A percentile compares a stretch with the other conserved stretches of the same genome.
phyloP scores from a whole-genome alignment of 2,797 vertebrate species.

The Malurus leucopterus region DNA sequence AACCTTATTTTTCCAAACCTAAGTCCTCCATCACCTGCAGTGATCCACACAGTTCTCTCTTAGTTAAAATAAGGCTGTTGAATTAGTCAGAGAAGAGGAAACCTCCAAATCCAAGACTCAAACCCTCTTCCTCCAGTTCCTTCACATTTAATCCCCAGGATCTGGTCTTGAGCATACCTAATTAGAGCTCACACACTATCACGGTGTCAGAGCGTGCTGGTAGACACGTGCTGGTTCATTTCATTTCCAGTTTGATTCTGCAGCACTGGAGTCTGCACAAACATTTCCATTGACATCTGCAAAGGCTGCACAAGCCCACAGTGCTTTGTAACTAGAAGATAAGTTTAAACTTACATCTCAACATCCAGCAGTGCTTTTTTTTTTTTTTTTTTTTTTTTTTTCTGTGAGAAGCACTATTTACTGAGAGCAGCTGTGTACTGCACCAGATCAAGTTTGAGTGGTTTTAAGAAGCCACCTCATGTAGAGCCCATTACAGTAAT shows the following conservation, averaged over 20 bases:
- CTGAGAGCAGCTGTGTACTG: background rate
- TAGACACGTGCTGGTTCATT: background rate
- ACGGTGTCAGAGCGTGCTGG: background rate
- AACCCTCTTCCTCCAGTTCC: background rate
- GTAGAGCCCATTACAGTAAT: conserved; percentile 49
- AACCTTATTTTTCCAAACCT: background rate
- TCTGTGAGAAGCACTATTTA: background rate
- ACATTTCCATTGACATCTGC: background rate
- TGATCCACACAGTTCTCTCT: background rate
- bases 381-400: background rate
- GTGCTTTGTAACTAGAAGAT: background rate
- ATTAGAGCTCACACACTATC: background rate
- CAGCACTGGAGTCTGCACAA: background rate
- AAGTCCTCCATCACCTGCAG: background rate
- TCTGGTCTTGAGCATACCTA: background rate
- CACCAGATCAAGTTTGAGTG: background rate
- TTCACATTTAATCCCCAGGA: background rate
- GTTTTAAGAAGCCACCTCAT: conserved; percentile 26
- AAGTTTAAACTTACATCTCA: background rate
- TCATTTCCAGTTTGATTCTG: background rate
- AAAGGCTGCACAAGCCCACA: background rate
- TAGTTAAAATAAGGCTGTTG: background rate
- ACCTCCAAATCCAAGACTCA: background rate
- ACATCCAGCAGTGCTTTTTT: background rate
- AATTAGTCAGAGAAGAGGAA: background rate